Conservation (phyloP, 2,888 invertebrate species). For the Eristalinus sepulchralis region DNA sequence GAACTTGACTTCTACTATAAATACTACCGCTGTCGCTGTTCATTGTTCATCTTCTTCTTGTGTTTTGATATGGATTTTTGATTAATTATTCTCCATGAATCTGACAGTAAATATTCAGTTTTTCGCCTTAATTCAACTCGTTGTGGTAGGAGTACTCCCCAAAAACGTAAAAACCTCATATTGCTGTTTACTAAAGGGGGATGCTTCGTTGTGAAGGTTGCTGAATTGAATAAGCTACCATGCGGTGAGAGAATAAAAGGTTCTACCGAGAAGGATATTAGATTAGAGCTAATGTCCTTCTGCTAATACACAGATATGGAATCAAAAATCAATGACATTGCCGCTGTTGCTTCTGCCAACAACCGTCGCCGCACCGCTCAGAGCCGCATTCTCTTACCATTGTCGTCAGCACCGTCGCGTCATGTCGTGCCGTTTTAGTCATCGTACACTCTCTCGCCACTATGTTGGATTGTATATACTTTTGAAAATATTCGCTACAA, state of each 20-base stretch:
- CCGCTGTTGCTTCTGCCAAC: background rate
- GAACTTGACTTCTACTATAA: background rate
- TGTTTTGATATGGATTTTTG: conserved; percentile 48
- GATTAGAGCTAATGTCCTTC: conserved; percentile 64
- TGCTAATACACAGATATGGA: conserved; percentile 69
- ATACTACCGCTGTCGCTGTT: background rate
- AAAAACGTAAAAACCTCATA: background rate
- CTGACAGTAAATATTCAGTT: conserved; percentile 40
- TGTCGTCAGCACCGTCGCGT: background rate
- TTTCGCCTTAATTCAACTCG: conserved; percentile 24
- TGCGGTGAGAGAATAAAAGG: conserved; percentile 40
- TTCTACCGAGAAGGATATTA: conserved; percentile 42
- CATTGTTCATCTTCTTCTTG: conserved; percentile 5
- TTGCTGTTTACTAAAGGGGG: background rate
- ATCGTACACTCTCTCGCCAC: background rate
- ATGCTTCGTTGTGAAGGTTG: background rate
- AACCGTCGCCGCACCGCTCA: background rate
- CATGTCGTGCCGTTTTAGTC: background rate
- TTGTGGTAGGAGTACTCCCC: background rate
- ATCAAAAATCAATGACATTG: conserved; percentile 77
- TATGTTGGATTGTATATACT: conserved; percentile 73
- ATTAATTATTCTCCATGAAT: conserved; percentile 59
- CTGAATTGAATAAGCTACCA: conserved; percentile 27
- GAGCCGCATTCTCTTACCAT: background rate
- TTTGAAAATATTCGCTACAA: conserved; percentile 80